Percentiles rank a stretch among this genome's conserved stretches.
Evolutionary conservation across 1,140 invertebrate genomes (phyloP).

Genomic region (Nautilus pompilius): DNA sequence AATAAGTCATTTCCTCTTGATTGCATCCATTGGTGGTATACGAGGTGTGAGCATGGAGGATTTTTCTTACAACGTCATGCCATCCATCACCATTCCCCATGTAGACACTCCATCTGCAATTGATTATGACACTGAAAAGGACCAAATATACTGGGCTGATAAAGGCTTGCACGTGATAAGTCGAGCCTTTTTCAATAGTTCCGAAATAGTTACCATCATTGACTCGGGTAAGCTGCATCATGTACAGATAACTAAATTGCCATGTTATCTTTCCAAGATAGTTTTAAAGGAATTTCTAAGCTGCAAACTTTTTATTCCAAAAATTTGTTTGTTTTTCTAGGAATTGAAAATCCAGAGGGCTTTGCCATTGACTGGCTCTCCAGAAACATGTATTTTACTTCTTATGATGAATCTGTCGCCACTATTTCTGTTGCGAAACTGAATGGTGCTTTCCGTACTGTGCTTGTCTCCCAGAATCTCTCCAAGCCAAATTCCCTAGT

Average conservation of each 20-base stretch:
- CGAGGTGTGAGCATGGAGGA: conserved; percentile 75
- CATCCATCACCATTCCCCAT: conserved; percentile 66
- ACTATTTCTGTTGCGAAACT: conserved; percentile 69
- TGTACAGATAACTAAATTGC: not conserved
- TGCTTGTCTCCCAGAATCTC: conserved; percentile 49
- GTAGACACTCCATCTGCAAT: conserved; percentile 66
- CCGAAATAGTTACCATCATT: conserved; percentile 68
- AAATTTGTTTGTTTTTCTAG: conserved; percentile 28
- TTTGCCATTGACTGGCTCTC: conserved; percentile 76
- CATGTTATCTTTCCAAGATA: no score
- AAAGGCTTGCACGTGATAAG: conserved; percentile 72
- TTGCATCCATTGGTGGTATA: conserved; percentile 73
- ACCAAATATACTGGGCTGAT: conserved; percentile 78
- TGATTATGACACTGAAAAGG: conserved; percentile 67
- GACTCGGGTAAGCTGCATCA: conserved; percentile 62
- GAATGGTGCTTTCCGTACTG: conserved; percentile 68
- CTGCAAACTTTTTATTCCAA: no score
- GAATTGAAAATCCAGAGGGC: conserved; percentile 52
- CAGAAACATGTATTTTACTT: conserved; percentile 68
- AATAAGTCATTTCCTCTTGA: conserved; percentile 73
- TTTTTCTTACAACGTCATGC: conserved; percentile 74
- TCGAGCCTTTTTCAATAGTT: conserved; percentile 66
- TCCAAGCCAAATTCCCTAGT: conserved; percentile 61
- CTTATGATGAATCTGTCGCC: conserved; percentile 50
- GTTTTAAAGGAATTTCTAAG: no score